Base-by-base conservation (phyloP, 2,888 invertebrate genomes). In the Scaptodrosophila latifasciaeformis region DNA sequence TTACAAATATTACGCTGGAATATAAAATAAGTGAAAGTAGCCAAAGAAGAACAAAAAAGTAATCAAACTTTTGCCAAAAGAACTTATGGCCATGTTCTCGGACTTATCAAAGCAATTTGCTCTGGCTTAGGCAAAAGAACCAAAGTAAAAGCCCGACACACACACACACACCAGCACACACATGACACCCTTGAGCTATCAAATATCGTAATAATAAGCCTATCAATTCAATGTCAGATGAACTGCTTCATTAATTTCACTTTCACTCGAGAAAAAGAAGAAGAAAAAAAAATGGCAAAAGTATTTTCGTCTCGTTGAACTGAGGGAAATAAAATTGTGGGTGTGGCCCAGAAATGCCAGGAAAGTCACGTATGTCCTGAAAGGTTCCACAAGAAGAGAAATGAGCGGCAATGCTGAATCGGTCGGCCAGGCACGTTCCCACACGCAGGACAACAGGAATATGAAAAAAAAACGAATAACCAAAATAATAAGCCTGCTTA, bases 161-260 rank as follows among this genome's bases (percentile, higher is more conserved):
- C 24, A 3, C 24, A 24, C 24, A n/a, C n/a, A n/a, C n/a, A n/a
- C 21, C 40, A 49, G 27, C 40, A 2, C 45, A 45, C 15, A 21
- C 30, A 27, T 17, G 29, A n/a, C 17, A 18, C 4, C 24, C 24
- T 3, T 12, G 7, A 43, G 60, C 67, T 61, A 63, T 70, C 71
- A 63, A 72, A 60, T 65, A 70, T 62, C 57, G 62, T 54, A 46
- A 39, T 65, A 77, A 77, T 75, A 75, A 75, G 78, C 75, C 75
- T 77, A 75, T 75, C 75, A 75, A 77, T 75, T 75, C 78, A 71
- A 75, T 75, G 75, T 75, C 71, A 67, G 75, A 69, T 77, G 75
- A 76, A 74, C 77, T 74, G 74, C 72, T 74, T 74, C 72, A 74
- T 74, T 74, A 74, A 74, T 74, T 74, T 76, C 64, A 64, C 59